A percentile compares a stretch with the other conserved stretches of the same genome.
phyloP scores from a whole-genome alignment of 2,113 vertebrate genomes.

The Sinocyclocheilus anshuiensis region DNA sequence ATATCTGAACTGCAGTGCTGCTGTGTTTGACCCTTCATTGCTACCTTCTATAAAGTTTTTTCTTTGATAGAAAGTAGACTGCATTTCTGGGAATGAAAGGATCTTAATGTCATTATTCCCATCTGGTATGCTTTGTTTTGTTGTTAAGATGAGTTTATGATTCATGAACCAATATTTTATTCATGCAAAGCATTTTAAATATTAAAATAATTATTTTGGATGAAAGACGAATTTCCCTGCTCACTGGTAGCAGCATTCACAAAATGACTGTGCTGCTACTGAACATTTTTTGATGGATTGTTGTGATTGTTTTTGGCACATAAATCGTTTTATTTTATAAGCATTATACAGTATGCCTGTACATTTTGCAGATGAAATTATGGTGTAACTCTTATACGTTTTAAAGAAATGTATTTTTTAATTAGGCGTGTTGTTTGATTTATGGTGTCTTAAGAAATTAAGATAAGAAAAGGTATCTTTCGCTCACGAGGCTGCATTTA shows the following conservation, averaged over 20 bases:
- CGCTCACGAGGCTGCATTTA: neutral
- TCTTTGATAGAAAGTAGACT: neutral
- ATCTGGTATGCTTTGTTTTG: slow-evolving; percentile 23
- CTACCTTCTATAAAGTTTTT: neutral
- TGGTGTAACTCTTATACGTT: neutral
- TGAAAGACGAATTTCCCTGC: neutral
- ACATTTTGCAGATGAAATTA: neutral
- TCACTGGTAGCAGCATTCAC: neutral
- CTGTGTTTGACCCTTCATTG: neutral
- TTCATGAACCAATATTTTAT: slow-evolving; percentile 29
- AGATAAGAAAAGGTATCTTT: neutral
- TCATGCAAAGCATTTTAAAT: slow-evolving; percentile 8
- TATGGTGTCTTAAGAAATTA: neutral
- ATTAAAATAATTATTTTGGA: slow-evolving; percentile 17
- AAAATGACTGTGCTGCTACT: neutral
- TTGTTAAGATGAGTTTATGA: slow-evolving; percentile 26
- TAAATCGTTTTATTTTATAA: slow-evolving; percentile 7
- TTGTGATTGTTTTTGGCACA: neutral
- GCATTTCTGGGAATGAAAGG: neutral
- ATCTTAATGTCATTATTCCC: neutral
- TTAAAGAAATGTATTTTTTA: neutral
- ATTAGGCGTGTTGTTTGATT: neutral
- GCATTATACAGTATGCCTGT: too few species aligned
- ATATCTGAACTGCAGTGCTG: neutral
- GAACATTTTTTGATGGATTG: neutral